Percentiles rank a stretch among this genome's conserved stretches.
phyloP scores from a whole-genome alignment of 2,113 vertebrate species.

The Plecotus auritus region DNA sequence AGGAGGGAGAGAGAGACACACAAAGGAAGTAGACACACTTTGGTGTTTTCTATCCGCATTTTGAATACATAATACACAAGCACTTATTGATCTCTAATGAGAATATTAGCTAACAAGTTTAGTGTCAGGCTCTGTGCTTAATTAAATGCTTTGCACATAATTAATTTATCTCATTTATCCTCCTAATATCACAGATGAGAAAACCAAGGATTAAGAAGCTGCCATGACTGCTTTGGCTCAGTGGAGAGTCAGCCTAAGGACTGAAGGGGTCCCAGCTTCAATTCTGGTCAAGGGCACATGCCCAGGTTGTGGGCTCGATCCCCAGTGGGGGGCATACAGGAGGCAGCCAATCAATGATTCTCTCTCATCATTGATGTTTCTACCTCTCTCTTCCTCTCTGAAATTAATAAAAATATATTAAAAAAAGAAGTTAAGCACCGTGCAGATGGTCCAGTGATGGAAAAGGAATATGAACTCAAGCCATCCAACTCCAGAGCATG shows the following conservation, averaged over 20 bases:
- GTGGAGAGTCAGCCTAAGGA: too few species aligned
- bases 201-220: neutral
- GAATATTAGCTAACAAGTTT: neutral
- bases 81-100: neutral
- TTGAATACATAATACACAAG: neutral
- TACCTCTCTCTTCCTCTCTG: too few species aligned
- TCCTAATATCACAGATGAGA: neutral
- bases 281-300: too few species aligned
- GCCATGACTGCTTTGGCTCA: too few species aligned
- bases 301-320: too few species aligned
- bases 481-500: neutral
- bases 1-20: neutral
- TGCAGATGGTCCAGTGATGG: neutral
- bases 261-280: too few species aligned
- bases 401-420: too few species aligned
- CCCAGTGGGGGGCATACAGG: too few species aligned
- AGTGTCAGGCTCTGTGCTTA: neutral
- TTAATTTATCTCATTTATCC: neutral
- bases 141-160: neutral
- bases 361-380: too few species aligned
- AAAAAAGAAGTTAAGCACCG: neutral
- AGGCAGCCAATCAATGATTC: too few species aligned
- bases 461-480: neutral
- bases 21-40: neutral
- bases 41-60: neutral